These are phyloP conservation scores for Micrasema minimum DNA, from an alignment of 1,140 invertebrate genomes.

Conservation along the genomic window DNA sequence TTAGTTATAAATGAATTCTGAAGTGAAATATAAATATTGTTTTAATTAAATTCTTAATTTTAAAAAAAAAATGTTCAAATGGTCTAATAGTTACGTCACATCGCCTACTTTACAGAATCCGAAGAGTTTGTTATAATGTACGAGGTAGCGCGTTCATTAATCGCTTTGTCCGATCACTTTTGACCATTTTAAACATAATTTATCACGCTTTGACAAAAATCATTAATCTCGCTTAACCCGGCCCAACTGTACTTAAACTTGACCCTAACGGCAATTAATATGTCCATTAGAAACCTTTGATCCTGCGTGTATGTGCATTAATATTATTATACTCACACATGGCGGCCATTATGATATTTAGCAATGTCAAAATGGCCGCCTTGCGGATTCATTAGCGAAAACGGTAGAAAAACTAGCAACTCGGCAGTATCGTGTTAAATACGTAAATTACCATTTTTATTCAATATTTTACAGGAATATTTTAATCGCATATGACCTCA, in stretches of 20 bases:
- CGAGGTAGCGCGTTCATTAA: not conserved
- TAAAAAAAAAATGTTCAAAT: too few relatives aligned
- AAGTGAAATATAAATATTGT: too few relatives aligned
- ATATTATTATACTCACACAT: not conserved
- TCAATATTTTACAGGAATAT: too few relatives aligned
- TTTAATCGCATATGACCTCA: too few relatives aligned
- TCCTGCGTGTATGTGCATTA: not conserved
- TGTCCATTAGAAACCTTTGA: slow-evolving; percentile 21
- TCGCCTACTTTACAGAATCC: too few relatives aligned
- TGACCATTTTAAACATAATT: slow-evolving; percentile 20
- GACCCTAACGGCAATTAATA: slow-evolving; percentile 17
- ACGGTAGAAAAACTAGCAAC: too few relatives aligned
- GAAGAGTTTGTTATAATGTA: too few relatives aligned
- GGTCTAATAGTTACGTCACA: too few relatives aligned
- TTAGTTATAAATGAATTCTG: too few relatives aligned
- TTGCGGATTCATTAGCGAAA: not conserved
- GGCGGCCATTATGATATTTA: not conserved
- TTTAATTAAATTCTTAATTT: too few relatives aligned
- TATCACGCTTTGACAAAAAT: slow-evolving; percentile 26
- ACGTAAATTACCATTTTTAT: too few relatives aligned
- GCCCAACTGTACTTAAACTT: slow-evolving; percentile 4
- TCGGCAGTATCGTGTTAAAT: too few relatives aligned
- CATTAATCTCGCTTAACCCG: slow-evolving; percentile 34
- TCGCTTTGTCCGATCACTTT: slow-evolving; percentile 12
- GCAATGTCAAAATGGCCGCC: slow-evolving; percentile 1